phyloP scores from a whole-genome alignment of 30 jellyfish, hydroid and myxozoan species.

The Hydractinia symbiolongicarpus region DNA sequence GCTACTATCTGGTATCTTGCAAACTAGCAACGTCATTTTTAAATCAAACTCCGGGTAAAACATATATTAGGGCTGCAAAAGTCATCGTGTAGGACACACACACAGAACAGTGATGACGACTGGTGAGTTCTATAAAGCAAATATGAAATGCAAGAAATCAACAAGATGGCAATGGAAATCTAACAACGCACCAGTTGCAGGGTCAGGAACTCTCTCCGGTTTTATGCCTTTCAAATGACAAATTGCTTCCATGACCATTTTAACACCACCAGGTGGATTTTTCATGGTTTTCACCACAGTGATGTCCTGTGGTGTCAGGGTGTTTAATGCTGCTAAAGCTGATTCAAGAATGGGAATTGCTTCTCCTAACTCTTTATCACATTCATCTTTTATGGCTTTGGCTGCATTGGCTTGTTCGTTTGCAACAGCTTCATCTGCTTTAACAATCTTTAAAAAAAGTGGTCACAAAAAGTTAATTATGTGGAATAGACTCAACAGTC shows the following conservation, averaged over 20 bases:
- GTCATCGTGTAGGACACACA: too few species aligned
- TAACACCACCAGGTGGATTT: slow-evolving; percentile 91
- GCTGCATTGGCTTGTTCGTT: slow-evolving; percentile 99
- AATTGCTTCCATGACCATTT: slow-evolving; percentile 97
- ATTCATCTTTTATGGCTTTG: slow-evolving; percentile 96
- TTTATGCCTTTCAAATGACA: slow-evolving; percentile 88
- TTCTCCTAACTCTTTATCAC: slow-evolving; percentile 94
- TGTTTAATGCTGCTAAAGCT: slow-evolving; percentile 88
- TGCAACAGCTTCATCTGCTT: slow-evolving; percentile 97
- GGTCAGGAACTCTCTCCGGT: slow-evolving; percentile 94
- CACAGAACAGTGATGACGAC: too few species aligned
- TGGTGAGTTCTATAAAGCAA: too few species aligned
- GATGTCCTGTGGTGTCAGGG: slow-evolving; percentile 93
- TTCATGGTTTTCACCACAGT: slow-evolving; percentile 96
- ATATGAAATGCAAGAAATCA: too few species aligned
- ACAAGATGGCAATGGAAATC: neutral
- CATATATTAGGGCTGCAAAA: too few species aligned
- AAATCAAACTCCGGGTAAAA: too few species aligned
- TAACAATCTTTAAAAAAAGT: slow-evolving; percentile 89
- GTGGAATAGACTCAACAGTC: too few species aligned
- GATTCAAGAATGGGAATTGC: slow-evolving; percentile 95
- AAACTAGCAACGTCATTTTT: too few species aligned
- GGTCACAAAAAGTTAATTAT: too few species aligned
- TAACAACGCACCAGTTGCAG: slow-evolving; percentile 80
- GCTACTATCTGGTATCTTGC: too few species aligned